Percentiles rank a stretch among this genome's conserved stretches.
Evolutionary conservation across 2,113 vertebrate genomes (phyloP).

Genomic region (Hypocryptadius cinnamomeus): DNA sequence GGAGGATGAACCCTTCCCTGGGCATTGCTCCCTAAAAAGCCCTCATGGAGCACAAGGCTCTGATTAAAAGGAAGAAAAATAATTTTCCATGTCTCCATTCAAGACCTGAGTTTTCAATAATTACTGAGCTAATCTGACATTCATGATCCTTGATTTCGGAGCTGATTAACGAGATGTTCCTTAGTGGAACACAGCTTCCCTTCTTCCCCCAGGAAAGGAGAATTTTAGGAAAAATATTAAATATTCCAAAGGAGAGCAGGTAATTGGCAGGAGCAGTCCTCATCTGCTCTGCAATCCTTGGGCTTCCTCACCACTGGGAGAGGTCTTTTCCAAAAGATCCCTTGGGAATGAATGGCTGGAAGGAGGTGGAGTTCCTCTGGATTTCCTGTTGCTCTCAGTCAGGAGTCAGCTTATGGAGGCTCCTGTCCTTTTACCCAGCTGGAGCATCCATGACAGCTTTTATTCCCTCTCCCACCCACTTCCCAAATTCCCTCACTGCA

Average conservation of each 20-base stretch:
- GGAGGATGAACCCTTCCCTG: not conserved
- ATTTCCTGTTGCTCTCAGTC: not conserved
- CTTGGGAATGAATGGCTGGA: not conserved
- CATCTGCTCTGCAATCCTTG: not conserved
- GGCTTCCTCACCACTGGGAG: not conserved
- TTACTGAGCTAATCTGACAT: conserved; percentile 49
- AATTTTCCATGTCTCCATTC: conserved; percentile 9
- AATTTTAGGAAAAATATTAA: not conserved
- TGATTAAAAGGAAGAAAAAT: conserved; percentile 1
- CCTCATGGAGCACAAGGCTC: not conserved
- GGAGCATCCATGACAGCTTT: not conserved
- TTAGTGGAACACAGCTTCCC: not conserved
- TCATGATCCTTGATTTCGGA: conserved; percentile 10
- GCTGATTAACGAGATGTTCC: conserved; percentile 39
- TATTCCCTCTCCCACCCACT: not conserved
- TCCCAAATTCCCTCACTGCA: not conserved
- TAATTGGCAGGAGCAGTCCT: not conserved
- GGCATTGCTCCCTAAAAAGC: not conserved
- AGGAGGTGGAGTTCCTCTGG: not conserved
- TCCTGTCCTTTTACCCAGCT: not conserved
- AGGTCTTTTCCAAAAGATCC: not conserved
- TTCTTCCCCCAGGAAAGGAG: not conserved
- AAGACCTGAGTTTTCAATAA: conserved; percentile 29
- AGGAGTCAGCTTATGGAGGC: not conserved
- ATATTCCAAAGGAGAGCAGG: not conserved